Evolutionary conservation across 2,797 vertebrate genomes (phyloP).

Genomic region (Thaleichthys pacificus): DNA sequence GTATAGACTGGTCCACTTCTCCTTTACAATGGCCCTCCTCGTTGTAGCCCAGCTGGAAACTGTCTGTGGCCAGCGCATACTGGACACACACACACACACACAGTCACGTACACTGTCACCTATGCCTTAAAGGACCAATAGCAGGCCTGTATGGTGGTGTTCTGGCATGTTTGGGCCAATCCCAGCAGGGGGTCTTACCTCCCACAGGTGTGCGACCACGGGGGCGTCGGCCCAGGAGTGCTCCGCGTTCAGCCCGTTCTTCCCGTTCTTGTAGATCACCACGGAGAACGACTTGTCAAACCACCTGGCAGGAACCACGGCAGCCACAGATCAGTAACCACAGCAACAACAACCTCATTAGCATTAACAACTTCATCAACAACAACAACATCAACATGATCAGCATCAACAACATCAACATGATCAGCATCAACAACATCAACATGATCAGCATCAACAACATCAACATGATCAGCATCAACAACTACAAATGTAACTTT

Average conservation of each 20-base stretch:
- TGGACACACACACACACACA: conserved; percentile 48
- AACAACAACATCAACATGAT: background rate
- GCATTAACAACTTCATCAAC: background rate
- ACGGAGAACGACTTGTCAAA: conserved; percentile 86
- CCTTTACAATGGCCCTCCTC: conserved; percentile 89
- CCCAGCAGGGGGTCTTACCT: conserved; percentile 67
- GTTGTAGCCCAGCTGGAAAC: conserved; percentile 86
- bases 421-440: background rate
- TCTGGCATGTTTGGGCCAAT: too few relatives aligned
- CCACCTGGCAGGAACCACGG: conserved; percentile 64
- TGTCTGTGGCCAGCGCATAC: conserved; percentile 84
- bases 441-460: background rate
- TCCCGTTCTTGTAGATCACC: conserved; percentile 86
- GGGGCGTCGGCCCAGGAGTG: conserved; percentile 90
- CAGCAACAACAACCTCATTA: background rate
- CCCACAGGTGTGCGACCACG: conserved; percentile 84
- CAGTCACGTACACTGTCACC: background rate
- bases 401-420: background rate
- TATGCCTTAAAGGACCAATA: background rate
- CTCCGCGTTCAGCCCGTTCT: conserved; percentile 85
- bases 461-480: background rate
- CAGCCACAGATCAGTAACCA: background rate
- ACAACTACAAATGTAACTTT: background rate
- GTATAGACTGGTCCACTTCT: conserved; percentile 70
- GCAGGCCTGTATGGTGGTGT: too few relatives aligned